Evolutionary conservation across 2,888 invertebrate species (phyloP), one percentile per base, ranked within the genome.

Genomic region (Ichneumoninae sp.): DNA sequence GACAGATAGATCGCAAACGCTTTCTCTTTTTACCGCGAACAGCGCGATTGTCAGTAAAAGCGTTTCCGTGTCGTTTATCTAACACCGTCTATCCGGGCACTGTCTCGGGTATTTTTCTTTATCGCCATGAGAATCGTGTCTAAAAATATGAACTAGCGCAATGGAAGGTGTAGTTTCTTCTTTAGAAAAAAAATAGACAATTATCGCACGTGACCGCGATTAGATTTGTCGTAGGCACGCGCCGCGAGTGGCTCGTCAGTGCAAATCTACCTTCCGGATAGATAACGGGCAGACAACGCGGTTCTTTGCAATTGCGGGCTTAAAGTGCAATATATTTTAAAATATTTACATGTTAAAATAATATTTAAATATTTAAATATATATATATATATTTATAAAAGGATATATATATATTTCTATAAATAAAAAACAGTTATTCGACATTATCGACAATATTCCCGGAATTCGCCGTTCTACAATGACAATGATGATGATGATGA

Each of bases 21-120:
- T 85, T 82, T 80, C 76, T 44, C 81, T 73, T 73, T 76, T 82
- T 73, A 68, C 52, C 66, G 66, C 71, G 70, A 75, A 74, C 70
- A 30, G 54, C 10, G 19, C 71, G 50, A 78, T 85, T 50, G 50
- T 79, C 65, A 54, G 66, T 30, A 26, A 71, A 47, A 71, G 33
- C 52, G 40, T 66, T 82, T 82, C 70, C 85, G 71, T 50, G 44
- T 76, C 69, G 66, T 75, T 60, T 75, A 52, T 60, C 50, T 73
- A 13, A 13, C 65, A 13, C 7, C 30, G 13, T 70, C 13, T 44
- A 66, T 66, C 52, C 40, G 16, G 13, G 22, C 60, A 33, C 8
- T 16, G 70, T 54, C 71, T 7, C 71, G 57, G 40, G n/a, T 74
- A 33, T 83, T 63, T 63, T 7, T 63, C 5, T 13, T 33, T 7